phyloP scores from a whole-genome alignment of 2,113 vertebrate species.

The Cryptotis parvus region DNA sequence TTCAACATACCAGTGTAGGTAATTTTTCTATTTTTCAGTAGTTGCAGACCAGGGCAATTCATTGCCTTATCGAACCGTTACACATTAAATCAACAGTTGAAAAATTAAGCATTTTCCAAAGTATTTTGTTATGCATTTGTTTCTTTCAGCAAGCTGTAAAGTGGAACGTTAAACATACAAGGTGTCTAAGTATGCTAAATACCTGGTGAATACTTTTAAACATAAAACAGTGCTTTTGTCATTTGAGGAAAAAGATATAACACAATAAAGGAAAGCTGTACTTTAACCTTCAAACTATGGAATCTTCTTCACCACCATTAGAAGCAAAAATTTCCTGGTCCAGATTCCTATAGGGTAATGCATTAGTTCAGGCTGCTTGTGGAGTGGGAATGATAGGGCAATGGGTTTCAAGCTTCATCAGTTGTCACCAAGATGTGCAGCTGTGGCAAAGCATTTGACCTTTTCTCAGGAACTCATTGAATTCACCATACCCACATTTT shows the following conservation, averaged over 20 bases:
- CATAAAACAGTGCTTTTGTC: constrained; percentile 42
- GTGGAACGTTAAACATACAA: constrained; percentile 55
- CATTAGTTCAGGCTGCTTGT: neutral
- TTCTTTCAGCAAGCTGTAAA: constrained; percentile 71
- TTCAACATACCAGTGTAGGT: neutral
- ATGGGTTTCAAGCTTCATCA: neutral
- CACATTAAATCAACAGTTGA: constrained; percentile 71
- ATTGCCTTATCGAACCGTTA: constrained; percentile 57
- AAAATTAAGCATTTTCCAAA: constrained; percentile 71
- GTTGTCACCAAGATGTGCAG: neutral
- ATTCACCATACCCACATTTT: neutral
- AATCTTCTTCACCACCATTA: constrained; percentile 24
- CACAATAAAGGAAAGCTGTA: neutral
- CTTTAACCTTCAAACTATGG: neutral
- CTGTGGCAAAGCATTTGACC: neutral
- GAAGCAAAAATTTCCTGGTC: constrained; percentile 44
- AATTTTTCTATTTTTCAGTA: constrained; percentile 76
- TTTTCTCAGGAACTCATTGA: constrained; percentile 36
- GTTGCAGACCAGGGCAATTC: constrained; percentile 18
- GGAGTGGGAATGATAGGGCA: neutral
- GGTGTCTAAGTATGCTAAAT: constrained; percentile 48
- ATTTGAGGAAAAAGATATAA: constrained; percentile 26
- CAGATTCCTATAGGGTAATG: neutral
- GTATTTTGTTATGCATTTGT: constrained; percentile 66
- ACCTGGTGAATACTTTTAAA: constrained; percentile 52